Base-by-base conservation (phyloP, 2,888 invertebrate species). In the Agapostemon virescens region DNA sequence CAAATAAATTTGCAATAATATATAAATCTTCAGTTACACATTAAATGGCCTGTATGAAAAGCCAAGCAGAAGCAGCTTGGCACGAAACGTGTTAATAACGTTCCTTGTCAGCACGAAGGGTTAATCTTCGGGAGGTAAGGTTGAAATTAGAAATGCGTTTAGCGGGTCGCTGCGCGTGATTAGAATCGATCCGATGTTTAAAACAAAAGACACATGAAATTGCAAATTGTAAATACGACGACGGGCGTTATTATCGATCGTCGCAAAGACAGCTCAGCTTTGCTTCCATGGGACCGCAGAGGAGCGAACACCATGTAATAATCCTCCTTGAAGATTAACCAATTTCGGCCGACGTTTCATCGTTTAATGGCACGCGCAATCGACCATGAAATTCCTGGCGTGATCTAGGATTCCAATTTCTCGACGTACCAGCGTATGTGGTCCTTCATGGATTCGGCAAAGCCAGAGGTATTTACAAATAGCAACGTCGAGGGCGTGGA, bases 351-450 rank as follows among this genome's bases (percentile, higher is more conserved):
- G 55, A 76, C 85, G 81, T 81, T 84, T 80, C 85, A 74, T 66
- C 81, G 83, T 85, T 83, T 81, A 83, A 70, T 71, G 68, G 83
- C 74, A 74, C 73, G 76, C 71, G 73, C 76, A 76, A 78, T 81
- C 69, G 79, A 78, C 79, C 83, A 82, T 77, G 80, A 81, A 79
- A 86, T 86, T 86, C 86, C 69, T 80, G 49, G 70, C 85, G 55
- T 84, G 85, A 86, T 93, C 93, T 77, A 97, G 95, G 96, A 97
- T 85, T 98, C 98, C 2, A 98, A 98, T 92, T 97, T 97, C 81
- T 96, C 97, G 2, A 96, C 96, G 0, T 98, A 98, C 91, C 96
- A 97, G 93, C 95, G 96, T 89, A 99, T 99, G 97, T 98, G 97
- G 97, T 95, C 96, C 5, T 95, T 96, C 75, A 99, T 98, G 98